phyloP scores from a whole-genome alignment of 1,140 invertebrate species.

The Hyposmocoma kahamanoa region DNA sequence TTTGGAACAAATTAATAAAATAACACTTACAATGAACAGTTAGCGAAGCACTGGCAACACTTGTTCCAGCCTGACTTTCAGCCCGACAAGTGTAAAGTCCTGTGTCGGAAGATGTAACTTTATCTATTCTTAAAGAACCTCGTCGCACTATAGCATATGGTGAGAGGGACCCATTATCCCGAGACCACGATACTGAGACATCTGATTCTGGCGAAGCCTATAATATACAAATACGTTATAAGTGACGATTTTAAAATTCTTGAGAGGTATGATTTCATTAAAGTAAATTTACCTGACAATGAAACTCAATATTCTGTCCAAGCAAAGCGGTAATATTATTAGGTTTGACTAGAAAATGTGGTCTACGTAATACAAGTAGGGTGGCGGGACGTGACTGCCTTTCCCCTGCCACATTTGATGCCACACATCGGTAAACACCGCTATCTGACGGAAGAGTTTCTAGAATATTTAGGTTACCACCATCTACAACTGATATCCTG shows the following conservation, averaged over 20 bases:
- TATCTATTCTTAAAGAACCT: slow-evolving; percentile 60
- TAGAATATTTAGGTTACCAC: slow-evolving; percentile 88
- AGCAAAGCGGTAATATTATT: slow-evolving; percentile 67
- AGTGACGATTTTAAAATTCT: no score
- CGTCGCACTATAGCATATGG: slow-evolving; percentile 59
- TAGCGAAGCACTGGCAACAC: slow-evolving; percentile 54
- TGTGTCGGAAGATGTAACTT: slow-evolving; percentile 54
- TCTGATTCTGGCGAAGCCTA: slow-evolving; percentile 63
- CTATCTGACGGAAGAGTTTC: slow-evolving; percentile 88
- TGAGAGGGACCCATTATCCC: slow-evolving; percentile 54
- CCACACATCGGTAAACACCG: slow-evolving; percentile 90
- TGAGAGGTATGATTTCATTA: no score
- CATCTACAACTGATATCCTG: slow-evolving; percentile 76
- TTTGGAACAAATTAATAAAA: not conserved
- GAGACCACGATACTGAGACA: slow-evolving; percentile 59
- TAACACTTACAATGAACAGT: slow-evolving; percentile 64
- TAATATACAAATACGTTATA: no score
- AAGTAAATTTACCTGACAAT: slow-evolving; percentile 60
- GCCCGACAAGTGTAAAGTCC: slow-evolving; percentile 69
- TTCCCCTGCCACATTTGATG: slow-evolving; percentile 89
- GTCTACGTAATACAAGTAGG: slow-evolving; percentile 81
- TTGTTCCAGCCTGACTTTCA: slow-evolving; percentile 66
- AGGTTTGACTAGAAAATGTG: slow-evolving; percentile 72
- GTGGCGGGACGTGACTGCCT: slow-evolving; percentile 84
- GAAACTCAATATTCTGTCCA: slow-evolving; percentile 69